phyloP scores from a whole-genome alignment of 2,797 vertebrate genomes.

The Odontamblyopus rebecca region DNA sequence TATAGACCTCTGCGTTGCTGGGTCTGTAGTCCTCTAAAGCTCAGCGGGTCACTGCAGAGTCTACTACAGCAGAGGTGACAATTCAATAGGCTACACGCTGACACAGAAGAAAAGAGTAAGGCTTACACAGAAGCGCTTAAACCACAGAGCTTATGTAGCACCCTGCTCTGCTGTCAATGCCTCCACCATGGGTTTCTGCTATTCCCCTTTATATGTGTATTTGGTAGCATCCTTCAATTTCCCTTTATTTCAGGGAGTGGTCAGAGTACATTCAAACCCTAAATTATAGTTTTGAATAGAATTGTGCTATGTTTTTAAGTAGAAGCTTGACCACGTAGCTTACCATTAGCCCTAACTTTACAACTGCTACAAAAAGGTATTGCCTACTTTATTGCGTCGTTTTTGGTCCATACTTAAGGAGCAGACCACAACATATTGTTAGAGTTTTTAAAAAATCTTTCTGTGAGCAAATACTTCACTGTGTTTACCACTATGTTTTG shows the following conservation, averaged over 20 bases:
- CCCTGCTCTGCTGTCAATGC: slow-evolving; percentile 4
- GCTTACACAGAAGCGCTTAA: neutral
- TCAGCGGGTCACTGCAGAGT: slow-evolving; percentile 22
- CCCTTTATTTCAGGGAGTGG: neutral
- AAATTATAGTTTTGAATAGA: neutral
- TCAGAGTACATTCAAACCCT: neutral
- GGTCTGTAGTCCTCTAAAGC: slow-evolving; percentile 20
- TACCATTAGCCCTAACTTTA: no score
- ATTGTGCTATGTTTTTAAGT: neutral
- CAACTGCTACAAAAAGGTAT: no score
- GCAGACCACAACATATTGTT: no score
- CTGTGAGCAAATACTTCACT: no score
- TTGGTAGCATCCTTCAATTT: neutral
- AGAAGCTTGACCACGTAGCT: no score
- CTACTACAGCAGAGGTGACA: slow-evolving; percentile 15
- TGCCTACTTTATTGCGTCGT: no score
- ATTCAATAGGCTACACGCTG: slow-evolving; percentile 20
- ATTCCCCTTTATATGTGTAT: neutral
- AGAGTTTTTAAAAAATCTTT: no score
- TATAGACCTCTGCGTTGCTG: slow-evolving; percentile 7
- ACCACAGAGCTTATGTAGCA: slow-evolving; percentile 17
- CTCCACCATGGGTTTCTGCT: neutral
- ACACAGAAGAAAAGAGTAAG: slow-evolving; percentile 21
- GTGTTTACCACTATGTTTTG: no score
- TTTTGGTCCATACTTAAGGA: no score